Base-by-base conservation (phyloP, 2,888 invertebrate species). In the Troides oblongomaculatus region DNA sequence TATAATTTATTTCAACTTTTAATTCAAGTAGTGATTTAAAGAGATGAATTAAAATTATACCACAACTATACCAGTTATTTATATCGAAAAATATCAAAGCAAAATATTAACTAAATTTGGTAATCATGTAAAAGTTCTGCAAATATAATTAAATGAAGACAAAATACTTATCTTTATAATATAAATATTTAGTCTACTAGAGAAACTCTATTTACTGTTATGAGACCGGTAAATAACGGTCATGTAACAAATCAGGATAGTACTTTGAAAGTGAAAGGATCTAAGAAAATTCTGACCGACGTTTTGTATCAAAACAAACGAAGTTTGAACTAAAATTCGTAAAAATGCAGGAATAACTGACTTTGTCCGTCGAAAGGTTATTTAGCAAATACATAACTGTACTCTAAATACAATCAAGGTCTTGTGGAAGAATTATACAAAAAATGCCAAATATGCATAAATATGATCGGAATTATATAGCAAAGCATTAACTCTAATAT, bases 191-290 rank as follows among this genome's bases (percentile, higher is more conserved):
- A 39, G 1, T 39, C 39, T 39, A 39, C 39, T 39, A n/a, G 10
- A 17, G 53, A 18, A 53, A 53, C 53, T n/a, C n/a, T 17, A 53
- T 53, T 53, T 53, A 53, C 53, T 17, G 53, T 64, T 56, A 64
- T 50, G 59, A 50, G 36, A 67, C 30, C 62, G 56, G 62, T 62
- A 46, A 68, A 68, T 68, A 64, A 68, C 63, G 39, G 63, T 68
- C 36, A 21, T 18, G 18, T 30, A 63, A 39, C 18, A 46, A 60
- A 58, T 69, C 64, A 30, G 60, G 39, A 57, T 5, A 65, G 69
- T 57, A 68, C 30, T 56, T 53, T 56, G 65, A 72, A 64, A 64
- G 71, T 67, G 74, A 74, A 74, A 74, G 74, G 74, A 73, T 70
- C 60, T 43, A 25, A 70, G 14, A 53, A 1, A 36, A 65, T 56